A percentile compares a stretch with the other conserved stretches of the same genome.
Conservation (phyloP, 2,797 vertebrate species). For the Simalia tracyae region DNA sequence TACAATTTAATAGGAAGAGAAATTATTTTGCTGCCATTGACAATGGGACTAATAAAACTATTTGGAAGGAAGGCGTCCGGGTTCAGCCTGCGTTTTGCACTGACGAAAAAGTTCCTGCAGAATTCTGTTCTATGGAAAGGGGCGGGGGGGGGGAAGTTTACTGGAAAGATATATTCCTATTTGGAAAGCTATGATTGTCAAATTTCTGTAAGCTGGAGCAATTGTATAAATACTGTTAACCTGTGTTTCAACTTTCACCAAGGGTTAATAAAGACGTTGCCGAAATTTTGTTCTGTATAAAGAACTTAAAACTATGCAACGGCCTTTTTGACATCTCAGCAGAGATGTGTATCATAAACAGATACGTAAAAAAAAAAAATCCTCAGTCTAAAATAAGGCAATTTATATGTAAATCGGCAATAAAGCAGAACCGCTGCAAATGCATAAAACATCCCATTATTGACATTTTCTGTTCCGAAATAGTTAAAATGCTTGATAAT, state of each 20-base stretch:
- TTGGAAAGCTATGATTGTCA: conserved; percentile 66
- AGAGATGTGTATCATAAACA: conserved; percentile 89
- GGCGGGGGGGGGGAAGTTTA: conserved; percentile 55
- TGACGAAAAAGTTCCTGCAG: conserved; percentile 61
- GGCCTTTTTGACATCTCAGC: conserved; percentile 85
- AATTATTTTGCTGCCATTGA: conserved; percentile 48
- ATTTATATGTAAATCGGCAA: conserved; percentile 99
- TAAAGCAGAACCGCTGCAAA: conserved; percentile 95
- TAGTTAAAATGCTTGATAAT: conserved; percentile 95
- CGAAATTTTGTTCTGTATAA: conserved; percentile 81
- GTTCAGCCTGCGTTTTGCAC: conserved; percentile 57
- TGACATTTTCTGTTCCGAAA: conserved; percentile 91
- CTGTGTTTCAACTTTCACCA: conserved; percentile 80
- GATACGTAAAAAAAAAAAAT: conserved; percentile 86
- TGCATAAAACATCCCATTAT: conserved; percentile 93
- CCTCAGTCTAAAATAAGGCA: conserved; percentile 96
- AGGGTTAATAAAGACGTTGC: conserved; percentile 84
- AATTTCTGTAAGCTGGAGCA: conserved; percentile 68
- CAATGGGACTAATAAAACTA: conserved; percentile 49
- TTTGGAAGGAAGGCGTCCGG: conserved; percentile 46
- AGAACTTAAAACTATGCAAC: conserved; percentile 82
- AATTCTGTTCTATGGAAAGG: conserved; percentile 48
- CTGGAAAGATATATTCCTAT: conserved; percentile 54
- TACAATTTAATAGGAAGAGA: conserved; percentile 53
- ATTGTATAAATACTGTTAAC: conserved; percentile 78